Base-by-base conservation (phyloP, 1,140 invertebrate genomes). In the Platorchestia sp. region DNA sequence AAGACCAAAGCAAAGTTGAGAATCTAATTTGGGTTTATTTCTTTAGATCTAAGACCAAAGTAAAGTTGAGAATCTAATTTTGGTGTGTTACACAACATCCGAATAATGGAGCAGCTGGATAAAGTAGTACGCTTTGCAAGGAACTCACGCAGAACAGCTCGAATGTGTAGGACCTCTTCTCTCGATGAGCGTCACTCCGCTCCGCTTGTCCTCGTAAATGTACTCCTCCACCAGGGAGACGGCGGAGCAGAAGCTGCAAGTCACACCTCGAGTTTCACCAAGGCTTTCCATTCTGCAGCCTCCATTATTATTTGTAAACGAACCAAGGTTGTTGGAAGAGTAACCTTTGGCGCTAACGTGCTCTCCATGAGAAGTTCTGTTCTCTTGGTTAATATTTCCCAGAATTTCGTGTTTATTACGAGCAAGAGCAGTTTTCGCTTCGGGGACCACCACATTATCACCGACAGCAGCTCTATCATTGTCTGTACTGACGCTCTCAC, bases 161-260 rank as follows among this genome's bases (percentile, higher is more conserved):
- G 97, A 97, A 6, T 97, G 97, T n/a, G 97, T 97, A 19, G 97
- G 97, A 86, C 98, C 97, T 96, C 98, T 97, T 93, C 98, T 98
- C 97, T 98, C 98, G 96, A 98, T 97, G 44, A 98, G 97, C 87
- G 98, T 97, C 0, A 98, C 97, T 87, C 98, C 98, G 96, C 98
- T 97, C 95, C 98, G 98, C 95, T 97, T 97, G 97, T 98, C 98
- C 89, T 98, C 97, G 97, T 98, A 98, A 95, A 98, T 98, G 96
- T 98, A 98, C 95, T 98, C 98, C 97, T 98, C 98, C 42, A 98
- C 97, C 44, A 98, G 97, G 96, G 97, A 98, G 0, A 98, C 43
- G 5, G 95, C 53, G 6, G 95, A 91, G 45, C 91, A 91, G 1
- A 95, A 45, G 43, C 95, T 96, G 7, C n/a, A n/a, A 14, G 59